These are phyloP conservation scores for Diachasma alloeum DNA, from an alignment of 1,140 invertebrate species.

Conservation along the genomic window DNA sequence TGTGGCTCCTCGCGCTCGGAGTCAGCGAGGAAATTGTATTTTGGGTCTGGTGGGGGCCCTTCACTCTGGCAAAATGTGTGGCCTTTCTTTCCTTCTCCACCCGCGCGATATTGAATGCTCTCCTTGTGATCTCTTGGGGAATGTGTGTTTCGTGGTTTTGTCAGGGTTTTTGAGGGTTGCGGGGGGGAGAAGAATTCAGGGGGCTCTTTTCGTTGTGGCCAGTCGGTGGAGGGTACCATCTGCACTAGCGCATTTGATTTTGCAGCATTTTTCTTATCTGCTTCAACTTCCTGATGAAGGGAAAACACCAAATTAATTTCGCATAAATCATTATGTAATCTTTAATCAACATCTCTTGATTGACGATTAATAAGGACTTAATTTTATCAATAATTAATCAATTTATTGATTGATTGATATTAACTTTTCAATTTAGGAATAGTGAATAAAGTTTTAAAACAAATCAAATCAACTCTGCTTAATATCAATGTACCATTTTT, in stretches of 20 bases:
- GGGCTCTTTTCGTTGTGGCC: constrained; percentile 59
- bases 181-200: constrained; percentile 51
- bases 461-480: no score
- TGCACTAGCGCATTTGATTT: constrained; percentile 62
- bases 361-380: no score
- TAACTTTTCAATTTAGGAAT: no score
- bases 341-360: no score
- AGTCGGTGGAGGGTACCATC: constrained; percentile 57
- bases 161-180: constrained; percentile 32
- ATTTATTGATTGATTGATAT: no score
- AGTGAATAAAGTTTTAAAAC: no score
- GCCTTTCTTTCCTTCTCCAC: constrained; percentile 46
- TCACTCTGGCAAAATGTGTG: constrained; percentile 57
- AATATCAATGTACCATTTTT: no score
- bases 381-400: no score
- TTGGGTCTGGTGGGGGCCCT: constrained; percentile 65
- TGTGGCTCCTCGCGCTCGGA: constrained; percentile 54
- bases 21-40: constrained; percentile 65
- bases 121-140: constrained; percentile 46
- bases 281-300: constrained; percentile 59
- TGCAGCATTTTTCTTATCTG: constrained; percentile 63
- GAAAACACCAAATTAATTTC: no score
- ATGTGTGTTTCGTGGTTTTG: constrained; percentile 37
- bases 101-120: constrained; percentile 35
- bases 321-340: no score